Evolutionary conservation across 2,888 invertebrate species (phyloP).

Genomic region (Caenorhabditis sp.): DNA sequence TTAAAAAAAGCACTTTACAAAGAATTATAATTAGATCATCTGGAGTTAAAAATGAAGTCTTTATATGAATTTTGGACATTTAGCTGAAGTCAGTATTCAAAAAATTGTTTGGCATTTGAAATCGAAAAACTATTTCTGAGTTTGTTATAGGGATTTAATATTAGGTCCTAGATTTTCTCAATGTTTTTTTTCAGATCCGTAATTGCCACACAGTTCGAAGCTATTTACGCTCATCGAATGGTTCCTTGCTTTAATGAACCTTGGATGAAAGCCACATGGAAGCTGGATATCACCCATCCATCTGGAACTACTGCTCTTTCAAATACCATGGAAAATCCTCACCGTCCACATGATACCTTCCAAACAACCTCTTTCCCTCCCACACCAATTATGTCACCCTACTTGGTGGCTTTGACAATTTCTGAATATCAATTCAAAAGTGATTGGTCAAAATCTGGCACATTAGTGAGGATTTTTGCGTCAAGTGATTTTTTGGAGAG

Average conservation of each 20-base stretch:
- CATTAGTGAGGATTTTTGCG: neutral
- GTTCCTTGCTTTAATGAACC: neutral
- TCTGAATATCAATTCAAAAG: neutral
- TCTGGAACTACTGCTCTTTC: neutral
- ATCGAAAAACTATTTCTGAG: too few species aligned
- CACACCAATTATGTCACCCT: neutral
- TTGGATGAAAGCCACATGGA: neutral
- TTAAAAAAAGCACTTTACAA: too few species aligned
- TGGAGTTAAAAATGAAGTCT: too few species aligned
- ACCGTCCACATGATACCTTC: conserved; percentile 84
- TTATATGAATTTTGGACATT: too few species aligned
- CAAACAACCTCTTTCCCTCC: neutral
- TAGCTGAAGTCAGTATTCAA: too few species aligned
- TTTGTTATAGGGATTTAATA: too few species aligned
- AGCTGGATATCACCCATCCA: neutral
- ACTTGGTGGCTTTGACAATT: neutral
- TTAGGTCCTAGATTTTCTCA: too few species aligned
- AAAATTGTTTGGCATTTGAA: too few species aligned
- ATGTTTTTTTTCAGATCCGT: too few species aligned
- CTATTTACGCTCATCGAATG: neutral
- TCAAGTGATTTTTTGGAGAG: neutral
- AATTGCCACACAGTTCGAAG: too few species aligned
- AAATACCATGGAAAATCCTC: neutral
- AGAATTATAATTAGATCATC: too few species aligned
- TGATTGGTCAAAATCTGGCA: neutral